These are phyloP conservation scores for Mesodorylaimus sp. DNA, from an alignment of 2,888 invertebrate species.

Conservation along the genomic window DNA sequence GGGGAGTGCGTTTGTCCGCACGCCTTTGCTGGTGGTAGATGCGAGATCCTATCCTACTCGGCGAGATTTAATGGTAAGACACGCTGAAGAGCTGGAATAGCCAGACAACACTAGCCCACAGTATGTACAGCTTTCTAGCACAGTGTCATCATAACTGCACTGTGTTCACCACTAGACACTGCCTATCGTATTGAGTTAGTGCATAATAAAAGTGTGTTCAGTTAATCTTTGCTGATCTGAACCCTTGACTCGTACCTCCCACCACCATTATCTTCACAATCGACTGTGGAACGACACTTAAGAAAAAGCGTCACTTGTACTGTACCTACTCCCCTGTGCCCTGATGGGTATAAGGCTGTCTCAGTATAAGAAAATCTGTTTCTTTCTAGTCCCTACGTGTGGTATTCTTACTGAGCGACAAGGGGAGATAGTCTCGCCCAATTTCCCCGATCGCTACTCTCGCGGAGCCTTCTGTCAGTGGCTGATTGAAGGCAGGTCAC, in stretches of 20 bases:
- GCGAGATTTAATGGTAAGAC: not conserved
- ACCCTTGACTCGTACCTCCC: no score
- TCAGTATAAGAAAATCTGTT: no score
- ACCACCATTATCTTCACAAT: no score
- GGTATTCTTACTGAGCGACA: not conserved
- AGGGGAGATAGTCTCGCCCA: constrained; percentile 1
- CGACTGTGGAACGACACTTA: no score
- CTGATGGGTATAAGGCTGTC: no score
- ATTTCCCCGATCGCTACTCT: constrained; percentile 4
- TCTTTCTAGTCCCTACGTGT: not conserved
- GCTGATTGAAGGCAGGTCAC: not conserved
- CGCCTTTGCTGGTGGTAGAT: constrained; percentile 2
- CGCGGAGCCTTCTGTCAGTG: constrained; percentile 8
- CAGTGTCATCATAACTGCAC: no score
- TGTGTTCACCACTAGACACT: no score
- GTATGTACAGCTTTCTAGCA: no score
- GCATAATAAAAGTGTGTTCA: not conserved
- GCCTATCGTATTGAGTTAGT: not conserved
- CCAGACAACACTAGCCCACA: no score
- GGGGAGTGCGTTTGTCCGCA: constrained; percentile 6
- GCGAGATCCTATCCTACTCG: not conserved
- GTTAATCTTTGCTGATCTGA: not conserved
- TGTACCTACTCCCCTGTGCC: no score
- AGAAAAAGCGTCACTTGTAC: no score
- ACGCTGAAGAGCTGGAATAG: no score